Evolutionary conservation across 2,888 invertebrate genomes (phyloP).

Genomic region (Subacronicta megacephala): DNA sequence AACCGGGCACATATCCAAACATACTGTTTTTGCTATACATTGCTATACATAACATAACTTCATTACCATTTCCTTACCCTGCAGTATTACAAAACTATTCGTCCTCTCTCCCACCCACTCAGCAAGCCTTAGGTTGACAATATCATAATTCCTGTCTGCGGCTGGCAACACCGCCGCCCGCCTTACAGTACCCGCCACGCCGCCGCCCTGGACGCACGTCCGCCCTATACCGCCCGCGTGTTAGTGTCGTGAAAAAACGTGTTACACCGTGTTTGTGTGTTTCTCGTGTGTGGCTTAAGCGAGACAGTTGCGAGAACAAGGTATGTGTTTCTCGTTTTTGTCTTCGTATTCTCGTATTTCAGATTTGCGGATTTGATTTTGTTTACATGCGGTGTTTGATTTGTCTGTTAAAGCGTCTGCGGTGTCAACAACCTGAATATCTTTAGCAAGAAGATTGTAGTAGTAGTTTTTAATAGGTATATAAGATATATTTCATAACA

Average conservation of each 20-base stretch:
- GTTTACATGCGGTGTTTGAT: constrained; percentile 39
- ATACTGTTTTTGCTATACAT: background rate
- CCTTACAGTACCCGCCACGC: constrained; percentile 71
- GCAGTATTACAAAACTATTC: constrained; percentile 24
- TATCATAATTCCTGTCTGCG: constrained; percentile 54
- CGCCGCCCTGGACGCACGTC: constrained; percentile 74
- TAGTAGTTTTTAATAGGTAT: background rate
- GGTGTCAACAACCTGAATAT: constrained; percentile 32
- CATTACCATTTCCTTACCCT: constrained; percentile 5
- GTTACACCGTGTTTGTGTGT: constrained; percentile 67
- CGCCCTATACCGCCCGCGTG: constrained; percentile 68
- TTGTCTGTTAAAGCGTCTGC: constrained; percentile 24
- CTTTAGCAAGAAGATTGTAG: constrained; percentile 6
- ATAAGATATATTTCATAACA: no score
- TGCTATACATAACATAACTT: background rate
- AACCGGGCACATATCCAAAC: background rate
- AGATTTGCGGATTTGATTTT: constrained; percentile 16
- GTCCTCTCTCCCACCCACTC: constrained; percentile 30
- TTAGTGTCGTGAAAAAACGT: constrained; percentile 60
- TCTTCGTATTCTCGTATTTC: constrained; percentile 2
- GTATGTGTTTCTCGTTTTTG: constrained; percentile 49
- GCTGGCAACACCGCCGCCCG: constrained; percentile 68
- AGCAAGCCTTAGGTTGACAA: constrained; percentile 49
- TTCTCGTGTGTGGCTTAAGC: constrained; percentile 43
- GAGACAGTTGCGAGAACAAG: constrained; percentile 40